A percentile compares a stretch with the other conserved stretches of the same genome.
Conservation (phyloP, 2,113 vertebrate genomes). For the Serilophus lunatus region DNA sequence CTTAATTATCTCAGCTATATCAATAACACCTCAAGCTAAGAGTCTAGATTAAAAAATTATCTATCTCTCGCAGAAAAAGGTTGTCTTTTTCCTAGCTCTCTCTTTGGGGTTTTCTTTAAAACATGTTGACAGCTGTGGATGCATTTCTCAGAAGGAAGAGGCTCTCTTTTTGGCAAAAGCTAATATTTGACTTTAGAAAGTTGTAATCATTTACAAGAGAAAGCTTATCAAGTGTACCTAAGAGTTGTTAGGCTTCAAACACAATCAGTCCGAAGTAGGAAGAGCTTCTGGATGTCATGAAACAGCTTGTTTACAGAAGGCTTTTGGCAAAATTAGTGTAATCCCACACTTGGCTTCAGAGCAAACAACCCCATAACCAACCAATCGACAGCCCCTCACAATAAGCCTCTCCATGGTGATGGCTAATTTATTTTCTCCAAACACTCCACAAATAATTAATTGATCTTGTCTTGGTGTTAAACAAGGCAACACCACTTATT, state of each 20-base stretch:
- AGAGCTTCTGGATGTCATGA: neutral
- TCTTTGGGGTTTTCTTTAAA: neutral
- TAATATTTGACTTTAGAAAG: neutral
- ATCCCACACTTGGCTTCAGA: neutral
- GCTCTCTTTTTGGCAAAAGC: neutral
- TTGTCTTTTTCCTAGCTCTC: neutral
- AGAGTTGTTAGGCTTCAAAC: neutral
- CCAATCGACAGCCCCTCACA: neutral
- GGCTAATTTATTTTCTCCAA: neutral
- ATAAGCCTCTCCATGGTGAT: neutral
- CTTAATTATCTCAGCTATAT: neutral
- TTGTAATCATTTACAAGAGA: neutral
- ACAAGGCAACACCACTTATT: neutral
- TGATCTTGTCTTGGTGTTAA: neutral
- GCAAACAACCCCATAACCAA: neutral
- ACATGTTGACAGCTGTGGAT: neutral
- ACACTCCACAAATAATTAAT: neutral
- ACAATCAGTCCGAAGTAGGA: neutral
- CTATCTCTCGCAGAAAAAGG: neutral
- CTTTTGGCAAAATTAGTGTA: neutral
- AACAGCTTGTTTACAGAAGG: constrained; percentile 9
- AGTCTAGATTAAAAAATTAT: neutral
- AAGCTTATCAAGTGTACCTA: neutral
- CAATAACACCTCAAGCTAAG: neutral
- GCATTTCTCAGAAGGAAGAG: neutral